Evolutionary conservation across 1,140 invertebrate species (phyloP).

Genomic region (Megalopta genalis): DNA sequence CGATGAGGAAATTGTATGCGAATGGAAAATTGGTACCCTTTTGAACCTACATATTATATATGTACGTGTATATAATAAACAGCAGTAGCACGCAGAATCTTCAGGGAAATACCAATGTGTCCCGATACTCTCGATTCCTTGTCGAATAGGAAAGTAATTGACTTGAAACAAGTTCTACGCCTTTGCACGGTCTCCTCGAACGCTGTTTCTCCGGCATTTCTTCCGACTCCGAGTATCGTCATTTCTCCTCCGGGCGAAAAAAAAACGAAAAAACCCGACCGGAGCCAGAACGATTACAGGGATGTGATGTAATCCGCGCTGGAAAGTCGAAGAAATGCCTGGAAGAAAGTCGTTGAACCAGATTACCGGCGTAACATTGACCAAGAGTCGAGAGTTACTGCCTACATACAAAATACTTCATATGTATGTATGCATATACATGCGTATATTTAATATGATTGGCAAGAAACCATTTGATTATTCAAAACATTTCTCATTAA

Average conservation of each 20-base stretch:
- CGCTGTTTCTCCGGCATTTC: not conserved
- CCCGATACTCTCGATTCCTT: too few species aligned
- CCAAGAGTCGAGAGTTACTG: slow-evolving; percentile 23
- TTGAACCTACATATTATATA: too few species aligned
- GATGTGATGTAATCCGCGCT: slow-evolving; percentile 32
- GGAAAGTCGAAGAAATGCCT: slow-evolving; percentile 30
- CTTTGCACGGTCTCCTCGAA: not conserved
- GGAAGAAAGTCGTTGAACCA: slow-evolving; percentile 41
- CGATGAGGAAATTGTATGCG: too few species aligned
- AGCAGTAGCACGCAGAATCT: too few species aligned
- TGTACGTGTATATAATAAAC: too few species aligned
- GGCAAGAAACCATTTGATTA: too few species aligned
- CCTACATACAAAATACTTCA: not conserved
- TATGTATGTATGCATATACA: too few species aligned
- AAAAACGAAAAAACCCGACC: not conserved
- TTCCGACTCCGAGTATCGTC: not conserved
- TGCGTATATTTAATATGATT: too few species aligned
- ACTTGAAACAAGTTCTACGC: not conserved
- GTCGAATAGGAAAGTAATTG: not conserved
- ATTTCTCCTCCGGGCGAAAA: slow-evolving; percentile 3
- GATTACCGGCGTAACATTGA: slow-evolving; percentile 26
- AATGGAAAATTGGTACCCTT: too few species aligned
- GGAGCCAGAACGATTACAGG: slow-evolving; percentile 4
- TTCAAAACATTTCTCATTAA: too few species aligned
- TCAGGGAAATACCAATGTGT: too few species aligned